Base-by-base conservation (phyloP, 2,113 vertebrate genomes). In the Megalops atlanticus region DNA sequence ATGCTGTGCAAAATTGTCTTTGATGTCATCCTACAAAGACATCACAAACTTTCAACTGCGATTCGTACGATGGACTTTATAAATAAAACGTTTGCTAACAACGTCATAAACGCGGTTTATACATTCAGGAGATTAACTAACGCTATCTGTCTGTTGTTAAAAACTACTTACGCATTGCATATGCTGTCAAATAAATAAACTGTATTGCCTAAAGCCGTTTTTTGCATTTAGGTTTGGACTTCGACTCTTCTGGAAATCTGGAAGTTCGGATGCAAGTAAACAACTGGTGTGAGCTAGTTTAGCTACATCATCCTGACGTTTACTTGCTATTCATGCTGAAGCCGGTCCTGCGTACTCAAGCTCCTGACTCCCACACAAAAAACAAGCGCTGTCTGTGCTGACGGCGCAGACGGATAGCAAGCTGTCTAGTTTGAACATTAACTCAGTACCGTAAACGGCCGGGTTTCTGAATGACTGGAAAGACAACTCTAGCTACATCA, bases 341-440 rank as follows among this genome's bases (percentile, higher is more conserved):
- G 87, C 91, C 92, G 91, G 91, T 92, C 88, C 91, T 92, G 91
- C 88, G 89, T 88, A 90, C 90, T 90, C 89, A 36, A 91, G 89
- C 86, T 89, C 85, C 90, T 88, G 90, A 90, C 91, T 90, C 91
- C 90, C 88, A 88, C 87, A 92, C 80, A 89, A 89, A 91, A 90
- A 91, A 87, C n/a, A n/a, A n/a, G n/a, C n/a, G n/a, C n/a, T n/a
- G n/a, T n/a, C n/a, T 21, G 27, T 89, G 90, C 86, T 82, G 87
- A 71, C 58, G 88, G 86, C 86, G 85, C 90, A 78, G 89, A 47
- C 43, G 35, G 18, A 33, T 45, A 68, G 58, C 88, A 8, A 88
- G 89, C 89, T 90, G 89, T 90, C 84, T 86, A 88, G 85, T 86
- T 90, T 81, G n/a, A n/a, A n/a, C n/a, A n/a, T n/a, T n/a, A n/a